Evolutionary conservation across 1,140 invertebrate species (phyloP), one percentile per base, ranked within the genome.

Genomic region (Caenorhabditis briggsae): DNA sequence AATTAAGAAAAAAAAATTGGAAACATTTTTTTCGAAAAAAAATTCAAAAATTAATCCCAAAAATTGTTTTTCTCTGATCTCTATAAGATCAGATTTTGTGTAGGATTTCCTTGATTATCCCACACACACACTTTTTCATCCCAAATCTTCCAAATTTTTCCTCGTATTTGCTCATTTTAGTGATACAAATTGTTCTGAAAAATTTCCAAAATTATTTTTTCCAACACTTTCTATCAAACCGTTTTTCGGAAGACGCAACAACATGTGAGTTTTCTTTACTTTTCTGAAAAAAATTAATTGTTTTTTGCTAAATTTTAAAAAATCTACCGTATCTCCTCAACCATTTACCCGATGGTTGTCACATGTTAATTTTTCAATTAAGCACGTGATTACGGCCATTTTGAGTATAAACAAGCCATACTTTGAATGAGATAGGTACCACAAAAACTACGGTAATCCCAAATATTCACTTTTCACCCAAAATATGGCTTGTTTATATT

Each of bases 21-120:
- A n/a, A n/a, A n/a, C n/a, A n/a, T n/a, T n/a, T n/a, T n/a, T n/a
- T n/a, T n/a, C n/a, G n/a, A n/a, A 33, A 33, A 33, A 33, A 33
- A 33, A 33, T 33, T 33, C 3, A 53, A 53, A 53, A 53, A 53
- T 8, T 53, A 53, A 14, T 14, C 50, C 5, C n/a, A 5, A n/a
- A 58, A 58, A n/a, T n/a, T 58, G 3, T 5, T 20, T 3, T n/a
- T n/a, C 5, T 58, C 56, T 18, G 56, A 58, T 58, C 56, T 53
- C 50, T 58, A 58, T 14, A n/a, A n/a, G 56, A 58, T 58, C 56
- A 58, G 56, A 58, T 58, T 58, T 58, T 58, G n/a, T 53, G 56
- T 58, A 58, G 8, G 56, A 58, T 58, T 58, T 58, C 56, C 18
- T 33, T 33, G 1, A 33, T 33, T 33, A 53, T 18, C 50, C 50